Evolutionary conservation across 1,140 invertebrate genomes (phyloP), one percentile per base, ranked within the genome.

Genomic region (Triops longicaudatus): DNA sequence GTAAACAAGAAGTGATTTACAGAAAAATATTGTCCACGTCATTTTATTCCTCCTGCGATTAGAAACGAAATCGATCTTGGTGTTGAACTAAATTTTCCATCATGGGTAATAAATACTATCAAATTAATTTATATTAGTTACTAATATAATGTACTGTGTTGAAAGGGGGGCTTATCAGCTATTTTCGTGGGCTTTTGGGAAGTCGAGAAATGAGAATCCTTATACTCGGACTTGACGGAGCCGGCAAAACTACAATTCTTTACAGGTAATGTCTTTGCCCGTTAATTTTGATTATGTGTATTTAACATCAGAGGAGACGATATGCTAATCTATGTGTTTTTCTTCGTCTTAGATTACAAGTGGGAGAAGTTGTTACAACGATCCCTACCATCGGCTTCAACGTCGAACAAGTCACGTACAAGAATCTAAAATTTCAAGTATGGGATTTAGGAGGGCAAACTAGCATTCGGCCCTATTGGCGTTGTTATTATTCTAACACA

Each of bases 401-500:
- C 87, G 96, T 98, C 81, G 95, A 97, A 86, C 94, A 97, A 90
- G 95, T 97, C 73, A 94, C 93, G 81, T 97, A 96, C 84, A 96
- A 96, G 88, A 97, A 97, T 87, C 86, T 97, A 78, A 96, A 95
- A 85, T 97, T 97, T 82, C 95, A 97, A 91, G 95, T 97, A 12
- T 99, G 97, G 97, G 97, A 99, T 89, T 87, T 99, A 76, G 97
- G 97, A 78, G 97, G 97, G 81, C 97, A 99, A 86, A 99, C 97
- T 76, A 98, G 96, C 87, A 94, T 94, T 82, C 95, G 97, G 87
- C 98, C 98, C 17, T 99, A 99, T 83, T 99, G 98, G 98, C 89
- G 98, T 85, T 99, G 98, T 89, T 99, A 99, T 85, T 99, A 98
- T 86, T 97, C 96, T 76, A 99, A 99, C 86, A 99, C 98, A 84